Conservation (phyloP, 2,113 vertebrate genomes). For the Uropsilus gracilis region DNA sequence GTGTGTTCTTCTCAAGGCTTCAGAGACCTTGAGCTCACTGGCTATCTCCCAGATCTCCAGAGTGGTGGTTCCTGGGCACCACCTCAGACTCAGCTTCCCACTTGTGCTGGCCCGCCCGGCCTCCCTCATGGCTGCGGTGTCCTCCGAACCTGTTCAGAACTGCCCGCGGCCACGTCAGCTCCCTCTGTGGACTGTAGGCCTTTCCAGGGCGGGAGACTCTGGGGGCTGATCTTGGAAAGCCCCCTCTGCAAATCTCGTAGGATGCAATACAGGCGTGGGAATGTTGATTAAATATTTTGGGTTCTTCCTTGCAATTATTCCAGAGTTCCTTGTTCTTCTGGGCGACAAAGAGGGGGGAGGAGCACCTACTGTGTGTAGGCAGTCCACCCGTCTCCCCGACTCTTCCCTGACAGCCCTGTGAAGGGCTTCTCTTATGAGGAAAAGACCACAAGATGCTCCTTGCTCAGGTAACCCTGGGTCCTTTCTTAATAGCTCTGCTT, state of each 20-base stretch:
- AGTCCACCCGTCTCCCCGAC: too few relatives aligned
- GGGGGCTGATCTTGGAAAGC: background rate
- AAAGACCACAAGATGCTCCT: background rate
- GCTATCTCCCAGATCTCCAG: background rate
- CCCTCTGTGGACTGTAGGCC: background rate
- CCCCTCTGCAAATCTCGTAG: too few relatives aligned
- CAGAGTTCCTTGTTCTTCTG: background rate
- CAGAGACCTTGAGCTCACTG: background rate
- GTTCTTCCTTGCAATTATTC: background rate
- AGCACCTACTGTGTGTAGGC: background rate
- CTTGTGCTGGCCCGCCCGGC: background rate
- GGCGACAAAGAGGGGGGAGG: too few relatives aligned
- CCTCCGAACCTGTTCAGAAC: background rate
- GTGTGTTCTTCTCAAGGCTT: background rate
- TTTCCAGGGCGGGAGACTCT: background rate
- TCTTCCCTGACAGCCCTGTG: too few relatives aligned
- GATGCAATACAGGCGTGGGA: background rate
- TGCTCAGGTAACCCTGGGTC: background rate
- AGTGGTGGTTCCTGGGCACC: background rate
- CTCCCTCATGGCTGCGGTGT: fast-evolving
- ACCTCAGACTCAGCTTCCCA: background rate
- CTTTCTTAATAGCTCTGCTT: background rate
- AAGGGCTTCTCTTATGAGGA: background rate
- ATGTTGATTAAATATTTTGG: background rate
- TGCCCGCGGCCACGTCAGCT: fast-evolving